phyloP scores from a whole-genome alignment of 2,797 vertebrate genomes.

The Gymnopithys bicolor region DNA sequence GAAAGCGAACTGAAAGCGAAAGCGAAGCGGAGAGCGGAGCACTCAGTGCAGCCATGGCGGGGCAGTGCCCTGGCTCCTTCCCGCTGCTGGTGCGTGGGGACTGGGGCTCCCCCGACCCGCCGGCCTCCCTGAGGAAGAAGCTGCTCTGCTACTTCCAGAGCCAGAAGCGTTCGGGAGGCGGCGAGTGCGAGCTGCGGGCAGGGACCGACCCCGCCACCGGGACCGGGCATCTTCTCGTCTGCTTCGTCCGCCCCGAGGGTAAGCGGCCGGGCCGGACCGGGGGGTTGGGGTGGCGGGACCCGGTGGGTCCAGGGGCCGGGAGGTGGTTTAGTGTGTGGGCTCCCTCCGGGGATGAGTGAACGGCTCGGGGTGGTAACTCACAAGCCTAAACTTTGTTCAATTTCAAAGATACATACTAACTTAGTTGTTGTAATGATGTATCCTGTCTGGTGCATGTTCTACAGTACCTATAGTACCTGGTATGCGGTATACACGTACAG shows the following conservation, averaged over 20 bases:
- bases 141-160: conserved; percentile 80
- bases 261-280: background rate
- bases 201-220: background rate
- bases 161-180: conserved; percentile 72
- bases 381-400: background rate
- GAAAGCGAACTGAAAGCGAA: background rate
- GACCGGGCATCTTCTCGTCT: background rate
- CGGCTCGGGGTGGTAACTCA: accelerated
- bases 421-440: background rate
- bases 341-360: accelerated
- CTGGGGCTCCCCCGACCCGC: conserved; percentile 36
- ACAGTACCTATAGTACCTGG: accelerated
- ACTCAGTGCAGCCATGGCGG: accelerated
- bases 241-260: conserved; percentile 28
- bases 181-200: conserved; percentile 70
- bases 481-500: accelerated
- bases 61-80: background rate
- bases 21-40: background rate
- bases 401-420: accelerated
- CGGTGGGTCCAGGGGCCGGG: background rate
- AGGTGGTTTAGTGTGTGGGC: accelerated
- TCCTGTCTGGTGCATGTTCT: accelerated
- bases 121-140: conserved; percentile 57
- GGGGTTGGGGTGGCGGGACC: too few species aligned
- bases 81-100: conserved; percentile 64